These are phyloP conservation scores for Clarias pachynema DNA, from an alignment of 2,797 vertebrate genomes.

Conservation along the genomic window DNA sequence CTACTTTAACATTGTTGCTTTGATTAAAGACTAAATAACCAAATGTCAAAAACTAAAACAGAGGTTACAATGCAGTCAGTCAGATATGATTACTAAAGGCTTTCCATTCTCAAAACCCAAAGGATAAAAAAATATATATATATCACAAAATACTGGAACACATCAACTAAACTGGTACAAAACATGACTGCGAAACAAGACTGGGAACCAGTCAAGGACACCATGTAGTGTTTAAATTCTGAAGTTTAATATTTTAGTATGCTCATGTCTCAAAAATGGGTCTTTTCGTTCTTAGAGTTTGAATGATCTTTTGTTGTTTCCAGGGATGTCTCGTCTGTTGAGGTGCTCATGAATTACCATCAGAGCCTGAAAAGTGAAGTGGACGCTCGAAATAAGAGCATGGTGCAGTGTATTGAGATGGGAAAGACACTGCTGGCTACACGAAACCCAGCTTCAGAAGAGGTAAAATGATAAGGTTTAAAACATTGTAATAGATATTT, in stretches of 20 bases:
- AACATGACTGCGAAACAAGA: background rate
- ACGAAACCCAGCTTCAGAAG: constrained; percentile 84
- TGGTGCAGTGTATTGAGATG: constrained; percentile 86
- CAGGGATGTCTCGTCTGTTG: constrained; percentile 93
- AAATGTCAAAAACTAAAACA: background rate
- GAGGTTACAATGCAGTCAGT: background rate
- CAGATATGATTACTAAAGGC: background rate
- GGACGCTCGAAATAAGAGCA: constrained; percentile 80
- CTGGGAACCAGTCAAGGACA: background rate
- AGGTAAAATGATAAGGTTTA: constrained; percentile 72
- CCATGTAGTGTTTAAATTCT: background rate
- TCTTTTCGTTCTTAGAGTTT: constrained; percentile 38
- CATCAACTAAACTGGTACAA: background rate
- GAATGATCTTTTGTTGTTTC: constrained; percentile 56
- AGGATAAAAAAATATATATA: background rate
- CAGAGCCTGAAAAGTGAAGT: constrained; percentile 91
- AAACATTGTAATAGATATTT: background rate
- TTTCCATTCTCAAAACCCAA: background rate
- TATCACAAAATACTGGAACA: background rate
- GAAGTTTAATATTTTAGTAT: background rate
- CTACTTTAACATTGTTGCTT: background rate
- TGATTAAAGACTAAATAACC: too few species aligned
- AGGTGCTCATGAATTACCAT: constrained; percentile 95
- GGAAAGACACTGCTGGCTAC: constrained; percentile 87
- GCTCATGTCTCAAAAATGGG: background rate